phyloP scores from a whole-genome alignment of 2,113 vertebrate species.

The Martes martes region DNA sequence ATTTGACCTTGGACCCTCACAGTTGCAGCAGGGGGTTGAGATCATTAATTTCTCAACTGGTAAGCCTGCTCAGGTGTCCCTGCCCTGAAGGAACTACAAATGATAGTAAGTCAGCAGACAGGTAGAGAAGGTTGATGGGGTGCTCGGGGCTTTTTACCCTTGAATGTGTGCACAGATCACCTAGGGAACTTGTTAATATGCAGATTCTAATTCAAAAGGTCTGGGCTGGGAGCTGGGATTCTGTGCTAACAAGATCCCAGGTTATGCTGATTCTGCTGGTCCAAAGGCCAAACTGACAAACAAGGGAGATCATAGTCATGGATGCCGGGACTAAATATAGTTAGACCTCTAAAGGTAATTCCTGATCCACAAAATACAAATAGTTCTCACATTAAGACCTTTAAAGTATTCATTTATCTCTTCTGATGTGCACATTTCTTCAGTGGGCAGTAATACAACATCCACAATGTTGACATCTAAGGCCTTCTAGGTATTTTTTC shows the following conservation, averaged over 20 bases:
- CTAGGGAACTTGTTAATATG: neutral
- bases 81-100: neutral
- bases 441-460: neutral
- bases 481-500: neutral
- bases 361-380: neutral
- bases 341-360: neutral
- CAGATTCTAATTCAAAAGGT: neutral
- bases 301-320: no score
- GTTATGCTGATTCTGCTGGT: neutral
- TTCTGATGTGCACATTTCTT: neutral
- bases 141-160: neutral
- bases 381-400: neutral
- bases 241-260: neutral
- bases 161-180: neutral
- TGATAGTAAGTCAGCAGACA: neutral
- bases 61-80: neutral
- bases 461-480: neutral
- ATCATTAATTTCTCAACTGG: neutral
- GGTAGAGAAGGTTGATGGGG: neutral
- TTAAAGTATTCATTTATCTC: neutral
- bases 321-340: accelerated
- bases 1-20: neutral
- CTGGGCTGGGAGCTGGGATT: neutral
- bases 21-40: neutral
- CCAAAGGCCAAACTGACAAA: neutral